These are phyloP conservation scores for Hydriomena furcata DNA, from an alignment of 2,888 invertebrate genomes.

Conservation along the genomic window DNA sequence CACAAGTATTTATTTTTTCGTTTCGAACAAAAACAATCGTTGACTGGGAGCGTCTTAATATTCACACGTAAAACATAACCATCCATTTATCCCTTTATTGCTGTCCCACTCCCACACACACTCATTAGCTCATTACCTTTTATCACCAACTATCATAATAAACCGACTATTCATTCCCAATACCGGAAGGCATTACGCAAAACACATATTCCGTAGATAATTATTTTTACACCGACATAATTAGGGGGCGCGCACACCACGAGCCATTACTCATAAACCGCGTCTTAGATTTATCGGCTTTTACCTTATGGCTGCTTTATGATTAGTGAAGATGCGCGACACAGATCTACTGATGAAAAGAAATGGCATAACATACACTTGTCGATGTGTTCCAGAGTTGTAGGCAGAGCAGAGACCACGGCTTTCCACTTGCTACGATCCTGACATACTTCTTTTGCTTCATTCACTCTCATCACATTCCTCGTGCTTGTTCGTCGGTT, in stretches of 20 bases:
- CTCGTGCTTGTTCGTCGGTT: no score
- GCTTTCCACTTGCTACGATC: no score
- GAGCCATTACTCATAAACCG: slow-evolving; percentile 44
- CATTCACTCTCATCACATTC: no score
- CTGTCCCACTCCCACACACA: neutral
- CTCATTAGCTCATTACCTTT: neutral
- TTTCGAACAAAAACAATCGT: no score
- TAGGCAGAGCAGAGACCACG: no score
- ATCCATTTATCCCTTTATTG: no score
- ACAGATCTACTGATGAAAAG: slow-evolving; percentile 15
- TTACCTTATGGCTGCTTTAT: slow-evolving; percentile 57
- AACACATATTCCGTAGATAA: slow-evolving; percentile 34
- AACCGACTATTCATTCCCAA: slow-evolving; percentile 1
- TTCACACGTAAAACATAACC: no score
- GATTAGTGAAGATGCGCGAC: slow-evolving; percentile 47
- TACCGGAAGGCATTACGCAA: slow-evolving; percentile 22
- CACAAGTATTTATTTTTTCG: no score
- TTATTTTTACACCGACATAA: slow-evolving; percentile 44
- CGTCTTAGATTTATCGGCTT: slow-evolving; percentile 57
- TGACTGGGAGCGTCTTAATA: no score
- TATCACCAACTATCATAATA: slow-evolving; percentile 13
- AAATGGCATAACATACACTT: slow-evolving; percentile 18
- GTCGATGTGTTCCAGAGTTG: no score
- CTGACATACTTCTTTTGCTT: no score
- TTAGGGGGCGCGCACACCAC: slow-evolving; percentile 35